phyloP scores from a whole-genome alignment of 2,888 invertebrate species.

The Cyrtodaria siliqua region DNA sequence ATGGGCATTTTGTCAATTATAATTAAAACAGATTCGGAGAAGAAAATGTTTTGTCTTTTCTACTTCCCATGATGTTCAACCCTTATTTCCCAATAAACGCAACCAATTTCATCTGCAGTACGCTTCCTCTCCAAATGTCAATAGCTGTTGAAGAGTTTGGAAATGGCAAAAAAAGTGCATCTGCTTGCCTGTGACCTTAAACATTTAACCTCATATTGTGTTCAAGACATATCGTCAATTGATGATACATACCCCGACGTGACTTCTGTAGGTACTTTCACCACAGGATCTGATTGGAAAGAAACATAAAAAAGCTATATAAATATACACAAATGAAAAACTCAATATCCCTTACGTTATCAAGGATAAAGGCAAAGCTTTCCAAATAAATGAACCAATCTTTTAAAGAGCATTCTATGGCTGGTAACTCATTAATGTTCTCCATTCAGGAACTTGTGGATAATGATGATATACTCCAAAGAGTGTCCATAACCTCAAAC shows the following conservation, averaged over 20 bases:
- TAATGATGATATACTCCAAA: too few relatives aligned
- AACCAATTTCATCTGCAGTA: too few relatives aligned
- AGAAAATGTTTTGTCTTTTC: too few relatives aligned
- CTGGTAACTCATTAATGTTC: too few relatives aligned
- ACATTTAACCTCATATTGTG: too few relatives aligned
- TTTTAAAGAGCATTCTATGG: neutral
- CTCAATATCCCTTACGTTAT: neutral
- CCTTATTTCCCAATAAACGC: too few relatives aligned
- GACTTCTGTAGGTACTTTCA: conserved; percentile 92
- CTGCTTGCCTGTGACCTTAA: neutral
- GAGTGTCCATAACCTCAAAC: too few relatives aligned
- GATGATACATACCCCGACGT: conserved; percentile 86
- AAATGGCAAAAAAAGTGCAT: neutral
- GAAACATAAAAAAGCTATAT: neutral
- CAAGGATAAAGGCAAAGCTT: neutral
- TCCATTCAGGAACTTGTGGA: too few relatives aligned
- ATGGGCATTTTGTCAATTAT: too few relatives aligned
- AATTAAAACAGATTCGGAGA: too few relatives aligned
- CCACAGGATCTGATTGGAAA: conserved; percentile 92
- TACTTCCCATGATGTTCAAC: too few relatives aligned
- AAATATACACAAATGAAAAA: neutral
- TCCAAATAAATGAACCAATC: neutral
- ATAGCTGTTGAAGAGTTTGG: neutral
- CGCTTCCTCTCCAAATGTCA: too few relatives aligned
- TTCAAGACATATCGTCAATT: neutral